phyloP scores from a whole-genome alignment of 2,797 vertebrate species.

The Sebastes minor region DNA sequence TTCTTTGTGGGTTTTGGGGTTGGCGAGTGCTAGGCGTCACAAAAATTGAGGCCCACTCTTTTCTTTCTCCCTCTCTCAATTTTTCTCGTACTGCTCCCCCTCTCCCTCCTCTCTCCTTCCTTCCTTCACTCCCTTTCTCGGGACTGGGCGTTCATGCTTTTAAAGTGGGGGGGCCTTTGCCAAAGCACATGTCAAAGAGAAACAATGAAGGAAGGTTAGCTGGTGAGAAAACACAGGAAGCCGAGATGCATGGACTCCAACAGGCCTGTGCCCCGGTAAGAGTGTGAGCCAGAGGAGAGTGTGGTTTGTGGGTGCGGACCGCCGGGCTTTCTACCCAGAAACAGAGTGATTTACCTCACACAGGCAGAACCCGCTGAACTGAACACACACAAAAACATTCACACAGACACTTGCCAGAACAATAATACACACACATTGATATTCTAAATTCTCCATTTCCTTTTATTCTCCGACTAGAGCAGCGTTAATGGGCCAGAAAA shows the following conservation, averaged over 20 bases:
- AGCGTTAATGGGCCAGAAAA: constrained; percentile 16
- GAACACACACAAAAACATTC: constrained; percentile 32
- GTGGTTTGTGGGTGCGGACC: constrained; percentile 66
- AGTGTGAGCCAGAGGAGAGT: constrained; percentile 46
- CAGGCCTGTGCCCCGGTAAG: constrained; percentile 37
- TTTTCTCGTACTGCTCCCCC: constrained; percentile 18
- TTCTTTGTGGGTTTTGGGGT: constrained; percentile 76
- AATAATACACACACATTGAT: constrained; percentile 21
- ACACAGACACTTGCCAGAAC: constrained; percentile 30
- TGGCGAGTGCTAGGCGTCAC: constrained; percentile 65
- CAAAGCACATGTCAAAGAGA: constrained; percentile 52
- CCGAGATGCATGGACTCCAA: constrained; percentile 56
- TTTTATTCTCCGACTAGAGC: not conserved
- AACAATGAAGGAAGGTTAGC: constrained; percentile 70
- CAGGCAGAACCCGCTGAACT: constrained; percentile 65
- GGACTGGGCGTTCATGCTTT: constrained; percentile 44
- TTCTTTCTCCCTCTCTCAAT: constrained; percentile 19
- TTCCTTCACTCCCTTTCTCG: constrained; percentile 38
- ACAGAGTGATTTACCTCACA: constrained; percentile 72
- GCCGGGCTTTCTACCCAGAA: constrained; percentile 36
- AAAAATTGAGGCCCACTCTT: constrained; percentile 58
- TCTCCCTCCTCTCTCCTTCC: constrained; percentile 10
- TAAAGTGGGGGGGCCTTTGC: constrained; percentile 20
- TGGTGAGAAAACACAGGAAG: constrained; percentile 70
- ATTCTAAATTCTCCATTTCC: constrained; percentile 24